A percentile compares a stretch with the other conserved stretches of the same genome.
phyloP scores from a whole-genome alignment of 2,113 vertebrate species.

The Albula goreensis region DNA sequence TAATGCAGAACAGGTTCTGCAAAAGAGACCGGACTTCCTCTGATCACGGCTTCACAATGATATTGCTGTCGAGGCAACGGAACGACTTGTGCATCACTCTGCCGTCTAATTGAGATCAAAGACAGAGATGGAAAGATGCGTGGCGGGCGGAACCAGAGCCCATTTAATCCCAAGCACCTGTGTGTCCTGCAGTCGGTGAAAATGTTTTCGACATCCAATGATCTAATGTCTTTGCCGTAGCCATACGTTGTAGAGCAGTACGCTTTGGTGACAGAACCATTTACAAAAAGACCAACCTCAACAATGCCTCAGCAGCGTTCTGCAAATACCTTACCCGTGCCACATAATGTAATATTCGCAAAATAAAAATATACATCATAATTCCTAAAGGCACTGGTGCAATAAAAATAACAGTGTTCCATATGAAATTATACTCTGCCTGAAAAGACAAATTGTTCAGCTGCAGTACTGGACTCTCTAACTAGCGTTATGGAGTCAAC shows the following conservation, averaged over 20 bases:
- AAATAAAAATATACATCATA: neutral
- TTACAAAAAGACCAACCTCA: neutral
- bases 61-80: neutral
- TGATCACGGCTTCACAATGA: neutral
- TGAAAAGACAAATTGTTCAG: neutral
- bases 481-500: neutral
- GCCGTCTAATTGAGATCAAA: neutral
- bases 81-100: neutral
- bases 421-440: neutral
- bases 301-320: neutral
- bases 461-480: neutral
- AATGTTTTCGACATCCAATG: neutral
- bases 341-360: neutral
- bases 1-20: neutral
- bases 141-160: neutral
- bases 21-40: neutral
- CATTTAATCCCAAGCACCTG: neutral
- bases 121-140: no score
- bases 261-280: neutral
- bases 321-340: neutral
- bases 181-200: neutral
- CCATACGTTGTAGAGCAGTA: neutral
- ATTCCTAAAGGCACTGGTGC: neutral
- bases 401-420: neutral
- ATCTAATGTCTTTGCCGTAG: neutral